Evolutionary conservation across 2,113 vertebrate genomes (phyloP), one percentile per base, ranked within the genome.

Genomic region (Mionectes macconnelli): DNA sequence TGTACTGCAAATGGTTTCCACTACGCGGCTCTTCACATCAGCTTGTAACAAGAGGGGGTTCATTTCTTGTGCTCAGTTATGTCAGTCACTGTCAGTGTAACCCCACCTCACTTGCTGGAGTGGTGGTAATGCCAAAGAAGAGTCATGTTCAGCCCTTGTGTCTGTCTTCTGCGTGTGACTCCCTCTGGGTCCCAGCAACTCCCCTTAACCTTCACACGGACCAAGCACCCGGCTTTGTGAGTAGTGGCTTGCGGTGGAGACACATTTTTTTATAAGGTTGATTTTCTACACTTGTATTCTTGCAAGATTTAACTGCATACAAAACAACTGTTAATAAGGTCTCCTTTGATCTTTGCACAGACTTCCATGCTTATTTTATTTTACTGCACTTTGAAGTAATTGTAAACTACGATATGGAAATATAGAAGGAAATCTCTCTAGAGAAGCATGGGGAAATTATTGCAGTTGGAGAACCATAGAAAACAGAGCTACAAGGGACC

Each of bases 381-480:
- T 92, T 91, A 72, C 73, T 49, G 64, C n/a, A 89, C 73, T 97
- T 89, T 72, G 89, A 93, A 92, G 73, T 92, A 55, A 81, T 81
- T 86, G 56, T 84, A 82, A 90, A 68, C 39, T 92, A 45, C 68
- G 24, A 28, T 72, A 86, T 84, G 77, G 88, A 94, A 94, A 89
- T 87, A 64, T 2, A 82, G 86, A 90, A 93, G 25, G 45, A 91
- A 91, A 70, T 84, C 8, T 92, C 83, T 75, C 55, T 81, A 78
- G 89, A 92, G 93, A 84, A 91, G 50, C 47, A 84, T 24, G 19
- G 33, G 35, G 62, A 92, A 96, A 93, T 86, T 66, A 33, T 35
- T 81, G 59, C 21, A 39, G 37, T 31, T 87, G 80, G 15, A 76
- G 35, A 72, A 84, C 8, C 47, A 37, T 10, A 82, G 72, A 67